phyloP scores from a whole-genome alignment of 2,888 invertebrate species.

The Drosophila longiperda region DNA sequence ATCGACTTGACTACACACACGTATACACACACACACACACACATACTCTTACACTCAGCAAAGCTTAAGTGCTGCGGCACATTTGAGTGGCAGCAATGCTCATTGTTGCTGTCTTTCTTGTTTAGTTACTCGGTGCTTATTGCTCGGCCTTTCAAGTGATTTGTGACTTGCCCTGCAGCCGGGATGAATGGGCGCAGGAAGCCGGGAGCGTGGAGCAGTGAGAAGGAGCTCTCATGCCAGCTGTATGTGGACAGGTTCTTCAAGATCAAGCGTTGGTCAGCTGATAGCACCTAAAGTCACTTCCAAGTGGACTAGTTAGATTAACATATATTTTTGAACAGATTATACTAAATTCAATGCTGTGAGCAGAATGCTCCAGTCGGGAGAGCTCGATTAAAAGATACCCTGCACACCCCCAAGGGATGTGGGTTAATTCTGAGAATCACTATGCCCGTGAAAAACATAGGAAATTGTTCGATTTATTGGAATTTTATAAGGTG shows the following conservation, averaged over 20 bases:
- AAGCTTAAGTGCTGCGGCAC: constrained; percentile 67
- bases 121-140: constrained; percentile 66
- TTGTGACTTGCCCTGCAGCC: constrained; percentile 51
- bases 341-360: background rate
- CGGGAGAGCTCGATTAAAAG: background rate
- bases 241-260: constrained; percentile 23
- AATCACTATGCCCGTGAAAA: background rate
- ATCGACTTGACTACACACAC: constrained; percentile 58
- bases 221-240: constrained; percentile 15
- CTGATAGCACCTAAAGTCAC: constrained; percentile 23
- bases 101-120: constrained; percentile 21
- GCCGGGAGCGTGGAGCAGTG: background rate
- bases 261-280: constrained; percentile 55
- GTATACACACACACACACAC: constrained; percentile 20
- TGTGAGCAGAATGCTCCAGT: background rate
- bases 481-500: too few species aligned
- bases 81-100: constrained; percentile 68
- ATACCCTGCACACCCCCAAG: background rate
- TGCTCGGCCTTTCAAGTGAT: constrained; percentile 57
- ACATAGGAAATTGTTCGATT: background rate
- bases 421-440: background rate
- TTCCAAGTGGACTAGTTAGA: constrained; percentile 1
- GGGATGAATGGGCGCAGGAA: background rate
- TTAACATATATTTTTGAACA: background rate
- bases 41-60: constrained; percentile 10